Base-by-base conservation (phyloP, 2,113 vertebrate genomes). In the Regulus satrapa region DNA sequence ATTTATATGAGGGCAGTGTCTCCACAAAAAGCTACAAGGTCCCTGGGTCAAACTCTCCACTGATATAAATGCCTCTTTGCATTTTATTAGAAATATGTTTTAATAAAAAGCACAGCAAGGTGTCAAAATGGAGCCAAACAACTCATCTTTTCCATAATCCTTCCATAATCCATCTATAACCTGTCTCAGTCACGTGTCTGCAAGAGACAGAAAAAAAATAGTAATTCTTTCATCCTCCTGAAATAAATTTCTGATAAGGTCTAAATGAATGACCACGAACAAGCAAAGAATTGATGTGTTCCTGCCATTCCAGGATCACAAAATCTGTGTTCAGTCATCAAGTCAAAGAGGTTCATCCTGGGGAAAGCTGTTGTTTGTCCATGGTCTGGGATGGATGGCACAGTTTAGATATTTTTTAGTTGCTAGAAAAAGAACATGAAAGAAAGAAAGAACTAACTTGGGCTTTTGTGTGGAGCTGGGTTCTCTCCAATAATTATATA, bases 1-100 rank as follows among this genome's bases (percentile, higher is more conserved):
- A 96, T 97, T 98, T 98, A 97, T 97, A 95, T 40, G 94, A 92
- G 78, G 85, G 81, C 81, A 94, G 55, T 89, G 88, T 92, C 97
- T 96, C 95, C 89, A 90, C 94, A 58, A 90, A 63, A 95, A 92
- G 64, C 92, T 94, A n/a, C 71, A 55, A 93, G 85, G 95, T 94
- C 92, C 88, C 85, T 49, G 38, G 97, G 97, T 97, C 97, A 97
- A 94, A 89, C 91, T 93, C 94, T 94, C 80, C 77, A 72, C 56
- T 90, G 89, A 97, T 95, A 67, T 86, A 97, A 97, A 97, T 76
- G 79, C 91, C 89, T 97, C 87, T 96, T 95, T 91, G 71, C 91
- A 92, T 96, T 95, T 86, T 98, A 95, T 96, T 96, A 96, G 95
- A 97, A 95, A 97, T 89, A 94, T 8, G 15, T 88, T 90, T 94